Percentiles rank a stretch among this genome's conserved stretches.
Evolutionary conservation across 1,140 invertebrate genomes (phyloP).

Genomic region (Pentalonia nigronervosa): DNA sequence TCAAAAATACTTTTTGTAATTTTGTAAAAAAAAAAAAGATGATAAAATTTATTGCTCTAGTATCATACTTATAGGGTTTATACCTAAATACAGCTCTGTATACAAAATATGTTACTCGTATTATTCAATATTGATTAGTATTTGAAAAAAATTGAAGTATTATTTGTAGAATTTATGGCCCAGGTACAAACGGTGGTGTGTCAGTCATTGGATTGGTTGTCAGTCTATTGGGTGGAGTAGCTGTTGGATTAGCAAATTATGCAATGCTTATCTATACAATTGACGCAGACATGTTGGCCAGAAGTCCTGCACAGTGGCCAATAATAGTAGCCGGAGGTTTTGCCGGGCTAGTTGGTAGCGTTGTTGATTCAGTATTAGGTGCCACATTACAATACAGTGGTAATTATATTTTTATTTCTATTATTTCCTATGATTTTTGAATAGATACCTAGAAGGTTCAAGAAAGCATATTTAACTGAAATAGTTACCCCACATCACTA

Average conservation of each 20-base stretch:
- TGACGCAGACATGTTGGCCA: constrained; percentile 68
- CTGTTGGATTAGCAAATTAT: constrained; percentile 80
- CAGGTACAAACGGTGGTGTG: constrained; percentile 86
- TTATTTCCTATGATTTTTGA: no score
- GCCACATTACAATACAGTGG: constrained; percentile 87
- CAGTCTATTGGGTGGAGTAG: constrained; percentile 77
- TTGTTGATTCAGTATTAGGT: constrained; percentile 85
- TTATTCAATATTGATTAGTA: neutral
- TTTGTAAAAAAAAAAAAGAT: no score
- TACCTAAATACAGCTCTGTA: no score
- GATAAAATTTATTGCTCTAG: no score
- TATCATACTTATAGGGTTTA: no score
- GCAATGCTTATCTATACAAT: constrained; percentile 72
- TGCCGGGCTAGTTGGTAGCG: constrained; percentile 80
- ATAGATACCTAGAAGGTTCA: no score
- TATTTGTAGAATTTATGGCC: constrained; percentile 19
- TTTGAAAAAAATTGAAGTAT: neutral
- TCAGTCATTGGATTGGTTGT: constrained; percentile 75
- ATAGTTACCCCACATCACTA: neutral
- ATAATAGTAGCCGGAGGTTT: constrained; percentile 75
- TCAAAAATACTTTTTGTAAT: no score
- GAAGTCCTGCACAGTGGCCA: constrained; percentile 82
- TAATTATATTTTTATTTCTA: constrained; percentile 61
- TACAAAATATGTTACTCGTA: neutral
- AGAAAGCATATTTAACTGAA: neutral